These are phyloP conservation scores for Smithornis capensis DNA, from an alignment of 2,113 vertebrate genomes.

Conservation along the genomic window DNA sequence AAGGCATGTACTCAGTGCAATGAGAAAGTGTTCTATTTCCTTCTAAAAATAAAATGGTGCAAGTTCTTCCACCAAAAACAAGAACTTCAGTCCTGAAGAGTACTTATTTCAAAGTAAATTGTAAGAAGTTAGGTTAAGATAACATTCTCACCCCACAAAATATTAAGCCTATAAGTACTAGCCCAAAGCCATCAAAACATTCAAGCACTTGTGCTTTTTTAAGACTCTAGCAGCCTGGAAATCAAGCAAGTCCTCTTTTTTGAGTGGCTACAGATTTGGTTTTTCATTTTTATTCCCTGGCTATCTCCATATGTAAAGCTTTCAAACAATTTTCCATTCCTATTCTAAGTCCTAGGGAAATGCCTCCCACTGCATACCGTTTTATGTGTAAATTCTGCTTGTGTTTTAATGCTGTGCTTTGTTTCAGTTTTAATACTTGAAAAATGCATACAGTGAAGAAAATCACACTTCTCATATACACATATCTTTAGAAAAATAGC, in stretches of 20 bases:
- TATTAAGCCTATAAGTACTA: not conserved
- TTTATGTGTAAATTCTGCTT: not conserved
- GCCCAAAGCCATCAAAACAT: not conserved
- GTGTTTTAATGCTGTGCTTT: not conserved
- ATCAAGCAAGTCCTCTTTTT: not conserved
- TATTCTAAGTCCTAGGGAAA: not conserved
- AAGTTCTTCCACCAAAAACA: slow-evolving; percentile 39
- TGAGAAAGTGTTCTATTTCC: not conserved
- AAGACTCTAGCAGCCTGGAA: not conserved
- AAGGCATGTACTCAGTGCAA: not conserved
- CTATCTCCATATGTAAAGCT: not conserved
- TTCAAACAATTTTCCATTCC: not conserved
- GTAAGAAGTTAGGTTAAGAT: slow-evolving; percentile 5
- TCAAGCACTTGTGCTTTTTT: not conserved
- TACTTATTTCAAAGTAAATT: not conserved
- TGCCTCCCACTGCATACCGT: not conserved
- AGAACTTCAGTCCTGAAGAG: not conserved
- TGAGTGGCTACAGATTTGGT: not conserved
- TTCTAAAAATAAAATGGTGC: slow-evolving; percentile 4
- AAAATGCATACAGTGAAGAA: not conserved
- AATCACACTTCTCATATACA: not conserved
- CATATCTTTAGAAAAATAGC: not conserved
- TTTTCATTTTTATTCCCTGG: not conserved
- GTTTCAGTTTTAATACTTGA: not conserved
- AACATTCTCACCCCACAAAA: slow-evolving; percentile 19